Evolutionary conservation across 2,113 vertebrate species (phyloP), one percentile per base, ranked within the genome.

Genomic region (Siniperca knerii): DNA sequence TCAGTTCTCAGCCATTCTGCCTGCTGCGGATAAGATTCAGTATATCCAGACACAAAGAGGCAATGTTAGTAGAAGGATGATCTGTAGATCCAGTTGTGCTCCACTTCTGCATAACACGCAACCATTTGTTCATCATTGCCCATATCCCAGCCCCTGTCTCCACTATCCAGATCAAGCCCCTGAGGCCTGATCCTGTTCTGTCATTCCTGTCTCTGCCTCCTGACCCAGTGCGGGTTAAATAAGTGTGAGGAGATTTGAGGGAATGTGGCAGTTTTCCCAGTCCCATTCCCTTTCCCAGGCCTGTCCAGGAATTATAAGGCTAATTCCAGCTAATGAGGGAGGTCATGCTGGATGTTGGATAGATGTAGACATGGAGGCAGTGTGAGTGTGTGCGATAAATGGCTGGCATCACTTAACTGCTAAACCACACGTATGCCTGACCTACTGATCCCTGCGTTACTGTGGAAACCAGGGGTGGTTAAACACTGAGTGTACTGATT

Each of bases 301-400:
- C 65, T 60, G 68, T 73, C 40, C 68, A 46, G 75, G 61, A 87
- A 70, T 83, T 72, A 90, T 85, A 65, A 73, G 75, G 54, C 80
- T 91, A 84, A 91, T 87, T 90, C 85, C 23, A 65, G 35, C 58
- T 80, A 88, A 91, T 52, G 57, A 86, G 66, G 25, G 61, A 75
- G 52, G 73, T 88, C 85, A 58, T 65, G 76, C 64, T 64, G 33
- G 76, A 64, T 57, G 62, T 57, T 54, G 4, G 64, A 66, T 79
- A 11, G 42, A 71, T 37, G 68, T 35, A 67, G 77, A 75, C 13
- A 8, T 79, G 72, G 58, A 68, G 42, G 12, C 60, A 6, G 35
- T 79, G 55, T 55, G 54, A 46, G 54, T 66, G 66, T 54, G 50
- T 40, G 62, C 69, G 68, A 37, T 37, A 64, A 88, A 84, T 85